phyloP scores from a whole-genome alignment of 2,113 vertebrate genomes.

The Paratilapia polleni region DNA sequence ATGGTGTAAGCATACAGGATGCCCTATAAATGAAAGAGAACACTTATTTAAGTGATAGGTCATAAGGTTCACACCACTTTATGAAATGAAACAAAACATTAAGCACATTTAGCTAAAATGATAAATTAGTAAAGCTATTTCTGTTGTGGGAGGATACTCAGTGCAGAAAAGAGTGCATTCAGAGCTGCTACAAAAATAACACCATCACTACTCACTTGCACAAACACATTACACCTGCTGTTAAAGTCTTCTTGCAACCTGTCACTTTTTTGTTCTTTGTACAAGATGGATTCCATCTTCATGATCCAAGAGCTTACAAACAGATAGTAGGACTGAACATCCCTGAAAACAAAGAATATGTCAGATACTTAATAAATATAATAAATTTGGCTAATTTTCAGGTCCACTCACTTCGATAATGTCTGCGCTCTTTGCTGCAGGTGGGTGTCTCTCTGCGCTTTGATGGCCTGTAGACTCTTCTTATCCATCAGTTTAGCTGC shows the following conservation, averaged over 20 bases:
- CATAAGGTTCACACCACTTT: background rate
- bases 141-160: background rate
- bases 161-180: background rate
- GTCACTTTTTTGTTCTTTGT: conserved; percentile 88
- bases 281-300: conserved; percentile 97
- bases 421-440: conserved; percentile 92
- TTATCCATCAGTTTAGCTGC: conserved; percentile 94
- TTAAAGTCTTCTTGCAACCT: conserved; percentile 93
- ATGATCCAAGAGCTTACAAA: conserved; percentile 99
- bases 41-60: background rate
- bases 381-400: background rate
- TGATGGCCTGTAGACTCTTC: conserved; percentile 89
- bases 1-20: conserved; percentile 96
- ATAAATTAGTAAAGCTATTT: background rate
- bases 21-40: conserved; percentile 80
- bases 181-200: background rate
- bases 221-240: conserved; percentile 93
- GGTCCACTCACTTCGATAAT: conserved; percentile 87
- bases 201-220: conserved; percentile 85
- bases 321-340: conserved; percentile 97
- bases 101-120: background rate
- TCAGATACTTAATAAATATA: background rate
- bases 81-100: background rate
- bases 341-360: conserved; percentile 79
- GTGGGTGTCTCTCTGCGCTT: conserved; percentile 88